Base-by-base conservation (phyloP, 2,113 vertebrate genomes). In the Grus americana region DNA sequence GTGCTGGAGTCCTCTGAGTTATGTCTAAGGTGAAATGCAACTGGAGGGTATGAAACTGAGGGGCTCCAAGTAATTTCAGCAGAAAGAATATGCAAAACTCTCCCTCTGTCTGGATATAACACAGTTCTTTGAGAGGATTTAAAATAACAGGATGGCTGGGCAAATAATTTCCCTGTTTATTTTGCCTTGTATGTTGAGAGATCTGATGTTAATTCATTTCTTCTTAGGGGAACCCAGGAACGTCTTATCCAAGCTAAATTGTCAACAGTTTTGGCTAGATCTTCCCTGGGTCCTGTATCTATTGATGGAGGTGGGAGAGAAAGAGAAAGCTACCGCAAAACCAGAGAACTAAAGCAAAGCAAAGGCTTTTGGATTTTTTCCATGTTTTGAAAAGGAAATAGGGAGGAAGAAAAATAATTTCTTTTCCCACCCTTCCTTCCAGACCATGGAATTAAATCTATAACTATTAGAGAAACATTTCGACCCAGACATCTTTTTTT, bases 391-490 rank as follows among this genome's bases (percentile, higher is more conserved):
- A 92, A 95, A 87, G 57, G 20, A 87, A 91, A 50, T 12, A 10
- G n/a, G 19, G 40, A 12, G 14, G 10, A 4, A 5, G 18, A 38
- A 21, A n/a, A 46, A 65, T 9, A 57, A 86, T 17, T 52, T 94
- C 50, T 73, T 66, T 80, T 79, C 54, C 42, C 6, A 70, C 6
- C 15, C 61, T 82, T 80, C 67, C 61, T 78, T 84, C 61, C 74
- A 95, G 93, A 95, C 80, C 63, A 50, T 4, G 18, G 94, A 95
- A 95, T 80, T 62, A 94, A 95, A 97, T 97, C 96, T 85, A 82
- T 88, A 97, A 92, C 42, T 79, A 95, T 97, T 95, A 98, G 88
- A 95, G 94, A 97, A 97, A 84, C 95, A 72, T 96, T 97, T 96
- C 22, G 42, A 96, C 94, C 52, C 59, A 96, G 92, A 95, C 95